Evolutionary conservation across 2,888 invertebrate species (phyloP).

Genomic region (Andrena marginata): DNA sequence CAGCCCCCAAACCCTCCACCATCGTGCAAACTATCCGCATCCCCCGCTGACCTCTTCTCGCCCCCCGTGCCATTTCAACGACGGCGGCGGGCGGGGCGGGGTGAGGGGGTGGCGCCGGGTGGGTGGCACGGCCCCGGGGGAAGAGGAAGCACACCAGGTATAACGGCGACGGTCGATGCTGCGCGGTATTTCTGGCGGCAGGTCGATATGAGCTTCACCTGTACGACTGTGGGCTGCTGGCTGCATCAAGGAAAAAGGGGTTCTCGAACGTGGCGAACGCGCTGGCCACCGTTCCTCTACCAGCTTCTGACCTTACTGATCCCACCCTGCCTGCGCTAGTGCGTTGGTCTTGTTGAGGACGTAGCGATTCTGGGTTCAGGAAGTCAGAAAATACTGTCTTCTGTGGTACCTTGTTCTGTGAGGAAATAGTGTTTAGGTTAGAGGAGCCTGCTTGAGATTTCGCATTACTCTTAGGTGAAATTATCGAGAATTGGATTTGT

Average conservation of each 20-base stretch:
- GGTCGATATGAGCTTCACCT: slow-evolving; percentile 82
- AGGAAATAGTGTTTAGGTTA: too few species aligned
- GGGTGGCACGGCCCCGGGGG: slow-evolving; percentile 57
- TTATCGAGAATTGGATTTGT: too few species aligned
- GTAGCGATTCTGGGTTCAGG: neutral
- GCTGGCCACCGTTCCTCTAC: slow-evolving; percentile 69
- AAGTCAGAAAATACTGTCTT: neutral
- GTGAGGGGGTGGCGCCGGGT: too few species aligned
- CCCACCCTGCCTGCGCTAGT: neutral
- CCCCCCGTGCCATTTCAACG: slow-evolving; percentile 1
- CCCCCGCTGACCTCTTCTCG: slow-evolving; percentile 54
- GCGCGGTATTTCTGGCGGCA: slow-evolving; percentile 84
- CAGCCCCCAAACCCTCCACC: slow-evolving; percentile 77
- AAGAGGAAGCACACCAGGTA: slow-evolving; percentile 75
- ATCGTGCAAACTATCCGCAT: slow-evolving; percentile 56
- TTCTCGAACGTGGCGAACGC: slow-evolving; percentile 53
- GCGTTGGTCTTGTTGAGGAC: neutral
- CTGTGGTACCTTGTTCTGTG: too few species aligned
- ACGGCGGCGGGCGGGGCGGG: neutral
- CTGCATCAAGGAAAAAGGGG: slow-evolving; percentile 56
- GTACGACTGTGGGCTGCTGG: slow-evolving; percentile 63
- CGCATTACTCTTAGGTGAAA: too few species aligned
- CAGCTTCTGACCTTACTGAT: neutral
- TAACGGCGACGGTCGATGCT: slow-evolving; percentile 83
- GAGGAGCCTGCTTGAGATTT: too few species aligned